These are phyloP conservation scores for Drosophila simulans DNA, from an alignment of 1,140 invertebrate genomes.

Conservation along the genomic window DNA sequence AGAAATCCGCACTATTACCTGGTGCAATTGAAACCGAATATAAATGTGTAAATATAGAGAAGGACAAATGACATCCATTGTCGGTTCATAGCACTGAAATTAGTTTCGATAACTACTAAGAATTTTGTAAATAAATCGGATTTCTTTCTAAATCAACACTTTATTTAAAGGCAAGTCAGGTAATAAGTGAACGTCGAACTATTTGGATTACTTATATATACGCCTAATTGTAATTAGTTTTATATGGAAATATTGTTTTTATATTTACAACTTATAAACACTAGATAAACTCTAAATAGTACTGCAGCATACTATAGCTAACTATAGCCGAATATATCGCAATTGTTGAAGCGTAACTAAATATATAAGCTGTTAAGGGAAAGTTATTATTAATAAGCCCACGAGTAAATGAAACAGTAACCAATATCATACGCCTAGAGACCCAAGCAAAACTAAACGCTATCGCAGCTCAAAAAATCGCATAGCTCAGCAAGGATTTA, in stretches of 20 bases:
- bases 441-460: conserved; percentile 41
- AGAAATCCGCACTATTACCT: conserved; percentile 64
- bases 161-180: conserved; percentile 52
- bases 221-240: conserved; percentile 80
- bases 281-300: conserved; percentile 40
- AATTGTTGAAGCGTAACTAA: conserved; percentile 57
- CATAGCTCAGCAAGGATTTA: conserved; percentile 16
- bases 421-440: conserved; percentile 57
- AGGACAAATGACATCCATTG: conserved; percentile 24
- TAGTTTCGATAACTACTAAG: conserved; percentile 24
- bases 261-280: conserved; percentile 54
- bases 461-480: conserved; percentile 31
- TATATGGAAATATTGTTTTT: conserved; percentile 76
- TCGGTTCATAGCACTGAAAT: conserved; percentile 40
- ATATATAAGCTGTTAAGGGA: conserved; percentile 67
- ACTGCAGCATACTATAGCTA: conserved; percentile 31
- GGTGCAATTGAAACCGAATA: conserved; percentile 47
- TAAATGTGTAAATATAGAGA: conserved; percentile 62
- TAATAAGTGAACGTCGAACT: conserved; percentile 22
- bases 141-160: conserved; percentile 29
- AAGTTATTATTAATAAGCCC: conserved; percentile 39
- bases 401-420: conserved; percentile 55
- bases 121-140: conserved; percentile 55
- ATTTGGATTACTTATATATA: conserved; percentile 43
- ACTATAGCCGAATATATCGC: conserved; percentile 58